Percentiles rank a stretch among this genome's conserved stretches.
Conservation (phyloP, 1,140 invertebrate species). For the Lepidurus apus region DNA sequence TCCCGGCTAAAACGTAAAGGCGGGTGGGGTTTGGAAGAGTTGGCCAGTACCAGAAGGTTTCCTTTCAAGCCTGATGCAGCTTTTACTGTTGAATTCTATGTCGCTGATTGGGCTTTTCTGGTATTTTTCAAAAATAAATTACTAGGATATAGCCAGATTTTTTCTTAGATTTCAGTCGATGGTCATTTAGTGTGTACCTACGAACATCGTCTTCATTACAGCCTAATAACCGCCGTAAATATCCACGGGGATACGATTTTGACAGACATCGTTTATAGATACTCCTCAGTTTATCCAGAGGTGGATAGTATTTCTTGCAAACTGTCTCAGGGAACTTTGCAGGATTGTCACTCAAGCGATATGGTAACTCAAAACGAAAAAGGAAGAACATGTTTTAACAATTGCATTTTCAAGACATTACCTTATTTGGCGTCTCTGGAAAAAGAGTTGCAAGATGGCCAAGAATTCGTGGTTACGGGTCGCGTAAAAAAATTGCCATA, state of each 20-base stretch:
- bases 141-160: background rate
- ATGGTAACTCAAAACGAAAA: background rate
- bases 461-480: background rate
- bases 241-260: background rate
- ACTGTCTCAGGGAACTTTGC: background rate
- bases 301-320: background rate
- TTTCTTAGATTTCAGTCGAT: background rate
- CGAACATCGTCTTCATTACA: slow-evolving; percentile 3
- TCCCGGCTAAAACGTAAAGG: background rate
- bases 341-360: background rate
- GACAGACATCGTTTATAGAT: background rate
- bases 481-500: background rate
- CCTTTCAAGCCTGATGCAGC: background rate
- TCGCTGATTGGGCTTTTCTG: background rate
- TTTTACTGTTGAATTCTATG: background rate
- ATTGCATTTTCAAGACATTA: background rate
- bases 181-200: background rate
- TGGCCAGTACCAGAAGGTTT: background rate
- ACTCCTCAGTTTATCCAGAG: background rate
- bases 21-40: slow-evolving; percentile 6
- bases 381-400: background rate
- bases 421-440: background rate
- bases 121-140: background rate
- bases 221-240: background rate
- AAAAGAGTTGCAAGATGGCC: background rate